Conservation (phyloP, 2,797 vertebrate genomes). For the Syngnathus rostellatus region DNA sequence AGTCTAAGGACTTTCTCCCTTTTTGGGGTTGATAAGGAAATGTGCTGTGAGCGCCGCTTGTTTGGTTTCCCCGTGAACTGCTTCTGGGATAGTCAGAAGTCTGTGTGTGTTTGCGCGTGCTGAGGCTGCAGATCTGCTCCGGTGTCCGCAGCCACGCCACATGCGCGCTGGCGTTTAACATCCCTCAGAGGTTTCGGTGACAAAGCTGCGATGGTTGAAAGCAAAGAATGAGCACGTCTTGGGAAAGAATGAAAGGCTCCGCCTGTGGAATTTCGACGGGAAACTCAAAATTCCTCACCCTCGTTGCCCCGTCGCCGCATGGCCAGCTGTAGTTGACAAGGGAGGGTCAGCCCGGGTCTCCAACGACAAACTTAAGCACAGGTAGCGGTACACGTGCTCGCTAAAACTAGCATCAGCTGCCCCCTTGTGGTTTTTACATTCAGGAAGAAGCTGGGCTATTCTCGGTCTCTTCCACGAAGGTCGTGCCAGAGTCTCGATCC, state of each 20-base stretch:
- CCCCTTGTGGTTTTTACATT: no score
- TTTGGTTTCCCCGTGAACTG: constrained; percentile 30
- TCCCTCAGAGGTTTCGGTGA: constrained; percentile 9
- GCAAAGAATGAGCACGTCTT: constrained; percentile 17
- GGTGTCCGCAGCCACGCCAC: not conserved
- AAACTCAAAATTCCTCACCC: constrained; percentile 68
- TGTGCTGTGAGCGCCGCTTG: constrained; percentile 25
- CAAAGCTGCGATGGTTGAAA: constrained; percentile 11
- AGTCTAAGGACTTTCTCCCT: no score
- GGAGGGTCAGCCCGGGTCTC: constrained; percentile 1
- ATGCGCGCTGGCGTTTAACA: constrained; percentile 23
- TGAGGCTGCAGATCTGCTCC: constrained; percentile 21
- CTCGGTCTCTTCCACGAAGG: not conserved
- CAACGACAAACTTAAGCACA: constrained; percentile 10
- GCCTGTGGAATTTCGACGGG: constrained; percentile 55
- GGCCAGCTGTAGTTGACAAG: constrained; percentile 25
- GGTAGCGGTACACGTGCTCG: no score
- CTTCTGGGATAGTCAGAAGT: constrained; percentile 28
- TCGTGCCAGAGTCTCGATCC: constrained; percentile 17
- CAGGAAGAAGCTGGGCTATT: no score
- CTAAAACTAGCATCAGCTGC: no score
- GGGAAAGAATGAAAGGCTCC: constrained; percentile 29
- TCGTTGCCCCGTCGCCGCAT: constrained; percentile 14
- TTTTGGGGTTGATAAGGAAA: constrained; percentile 26
- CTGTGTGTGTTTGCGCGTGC: not conserved